Conservation (phyloP, 2,113 vertebrate species). For the Rhinogobius similis region DNA sequence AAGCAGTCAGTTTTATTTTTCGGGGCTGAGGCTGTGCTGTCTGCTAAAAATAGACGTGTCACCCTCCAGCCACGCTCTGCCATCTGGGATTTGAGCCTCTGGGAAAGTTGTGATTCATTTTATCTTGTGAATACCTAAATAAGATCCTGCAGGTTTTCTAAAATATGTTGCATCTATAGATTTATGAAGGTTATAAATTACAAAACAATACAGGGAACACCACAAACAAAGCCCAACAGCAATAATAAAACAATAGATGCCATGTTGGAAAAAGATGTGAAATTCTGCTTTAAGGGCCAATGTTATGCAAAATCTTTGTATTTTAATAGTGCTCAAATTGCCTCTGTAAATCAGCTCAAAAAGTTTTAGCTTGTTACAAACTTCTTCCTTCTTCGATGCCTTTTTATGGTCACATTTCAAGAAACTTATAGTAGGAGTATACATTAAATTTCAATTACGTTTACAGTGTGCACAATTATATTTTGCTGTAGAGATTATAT, state of each 20-base stretch:
- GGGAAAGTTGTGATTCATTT: slow-evolving; percentile 60
- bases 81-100: slow-evolving; percentile 62
- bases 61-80: slow-evolving; percentile 55
- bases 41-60: slow-evolving; percentile 73
- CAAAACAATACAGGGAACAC: slow-evolving; percentile 4
- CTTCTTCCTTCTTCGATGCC: not conserved
- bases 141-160: slow-evolving; percentile 45
- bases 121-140: slow-evolving; percentile 62
- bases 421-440: too few species aligned
- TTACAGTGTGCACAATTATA: too few species aligned
- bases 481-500: too few species aligned
- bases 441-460: too few species aligned
- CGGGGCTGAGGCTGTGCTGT: slow-evolving; percentile 35
- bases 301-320: not conserved
- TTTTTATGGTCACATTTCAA: not conserved
- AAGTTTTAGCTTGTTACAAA: not conserved
- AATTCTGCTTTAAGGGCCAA: not conserved
- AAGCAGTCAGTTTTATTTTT: slow-evolving; percentile 32
- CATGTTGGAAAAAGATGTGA: not conserved
- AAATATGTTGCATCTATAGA: slow-evolving; percentile 33
- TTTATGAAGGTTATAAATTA: slow-evolving; percentile 3
- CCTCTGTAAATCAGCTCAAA: not conserved
- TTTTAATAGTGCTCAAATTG: too few species aligned
- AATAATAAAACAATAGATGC: not conserved
- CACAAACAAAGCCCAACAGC: not conserved